Evolutionary conservation across 2,113 vertebrate species (phyloP), one percentile per base, ranked within the genome.

Genomic region (Strigops habroptila): DNA sequence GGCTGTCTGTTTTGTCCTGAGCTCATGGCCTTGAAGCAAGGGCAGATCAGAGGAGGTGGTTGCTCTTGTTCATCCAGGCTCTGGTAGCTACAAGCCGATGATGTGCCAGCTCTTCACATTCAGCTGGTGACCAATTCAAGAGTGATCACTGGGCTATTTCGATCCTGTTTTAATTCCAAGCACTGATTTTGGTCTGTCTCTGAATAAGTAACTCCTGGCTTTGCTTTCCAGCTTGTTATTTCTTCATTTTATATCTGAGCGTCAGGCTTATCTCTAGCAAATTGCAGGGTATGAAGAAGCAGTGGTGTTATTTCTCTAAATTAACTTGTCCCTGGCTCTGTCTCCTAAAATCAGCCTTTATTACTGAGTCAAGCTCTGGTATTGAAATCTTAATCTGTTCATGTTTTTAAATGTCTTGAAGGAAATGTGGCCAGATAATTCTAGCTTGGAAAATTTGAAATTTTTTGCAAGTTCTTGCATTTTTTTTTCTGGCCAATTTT

Each of bases 51-150:
- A n/a, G 39, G 4, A 37, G 70, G 23, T 17, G 23, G 27, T 24
- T n/a, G 46, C 12, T 67, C 46, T 37, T 1, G 0, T 31, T 60
- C 4, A 0, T 39, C 19, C 31, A 19, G n/a, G 30, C 51, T 16
- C 31, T 37, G 39, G 41, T 60, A 39, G 27, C 19, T 33, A 8
- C 16, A 10, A 30, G 13, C 22, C 3, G 0, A 6, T n/a, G 43
- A 28, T 48, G 12, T 64, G 31, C 65, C 39, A n/a, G 4, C 18
- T 23, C 31, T 46, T 43, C 21, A 9, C 6, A 4, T 52, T 67
- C 21, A 35, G 8, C 43, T 71, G 46, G 33, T 28, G 46, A 8
- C 53, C 35, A 59, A 19, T 31, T 62, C 18, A 15, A 27, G 33
- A 28, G 21, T 19, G 27, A 25, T 37, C 41, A 9, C 46, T 16